Conservation (phyloP, 1,140 invertebrate genomes). For the Rhagoletis pomonella region DNA sequence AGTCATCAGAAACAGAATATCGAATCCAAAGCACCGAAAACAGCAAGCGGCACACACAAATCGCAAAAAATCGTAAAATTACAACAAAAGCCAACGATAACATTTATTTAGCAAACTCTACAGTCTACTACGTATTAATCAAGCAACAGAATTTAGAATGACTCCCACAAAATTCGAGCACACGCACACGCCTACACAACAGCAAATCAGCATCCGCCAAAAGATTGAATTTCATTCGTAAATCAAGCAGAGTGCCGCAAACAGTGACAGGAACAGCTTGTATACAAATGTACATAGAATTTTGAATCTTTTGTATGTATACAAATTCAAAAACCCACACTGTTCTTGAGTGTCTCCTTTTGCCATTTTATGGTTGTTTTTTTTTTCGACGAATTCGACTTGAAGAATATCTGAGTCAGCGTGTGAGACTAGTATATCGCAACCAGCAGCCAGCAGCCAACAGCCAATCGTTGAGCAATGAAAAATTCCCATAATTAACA, state of each 20-base stretch:
- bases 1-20: too few species aligned
- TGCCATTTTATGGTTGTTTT: not conserved
- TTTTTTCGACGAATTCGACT: slow-evolving; percentile 24
- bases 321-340: not conserved
- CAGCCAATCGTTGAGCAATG: not conserved
- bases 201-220: not conserved
- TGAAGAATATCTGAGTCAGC: not conserved
- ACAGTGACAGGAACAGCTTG: not conserved
- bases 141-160: not conserved
- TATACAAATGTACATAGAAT: not conserved
- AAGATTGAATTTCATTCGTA: slow-evolving; percentile 18
- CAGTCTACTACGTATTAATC: too few species aligned
- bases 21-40: too few species aligned
- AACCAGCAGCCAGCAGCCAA: not conserved
- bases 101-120: too few species aligned
- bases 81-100: not conserved
- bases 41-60: too few species aligned
- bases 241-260: not conserved
- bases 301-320: not conserved
- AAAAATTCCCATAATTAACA: slow-evolving; percentile 48
- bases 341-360: not conserved
- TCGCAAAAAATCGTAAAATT: not conserved
- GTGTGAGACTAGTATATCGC: not conserved
- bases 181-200: not conserved
- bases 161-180: not conserved